Conservation (phyloP, 23 tunicate genomes). For the Oikopleura albicans region DNA sequence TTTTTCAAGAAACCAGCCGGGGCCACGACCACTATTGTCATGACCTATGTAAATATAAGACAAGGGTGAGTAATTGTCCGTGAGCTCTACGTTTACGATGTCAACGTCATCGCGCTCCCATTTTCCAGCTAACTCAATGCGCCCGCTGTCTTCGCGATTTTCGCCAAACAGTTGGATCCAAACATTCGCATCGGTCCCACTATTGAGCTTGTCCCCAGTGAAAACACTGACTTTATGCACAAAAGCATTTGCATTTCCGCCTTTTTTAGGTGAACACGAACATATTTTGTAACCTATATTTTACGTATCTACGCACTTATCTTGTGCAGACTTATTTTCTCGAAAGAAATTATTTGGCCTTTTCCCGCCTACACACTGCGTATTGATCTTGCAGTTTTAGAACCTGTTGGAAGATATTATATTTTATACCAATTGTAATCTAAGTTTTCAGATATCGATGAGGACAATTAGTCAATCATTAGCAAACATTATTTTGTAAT, state of each 20-base stretch:
- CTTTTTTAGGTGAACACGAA: no score
- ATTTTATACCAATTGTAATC: no score
- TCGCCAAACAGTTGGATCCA: constrained; percentile 76
- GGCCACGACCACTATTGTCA: constrained; percentile 61
- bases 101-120: constrained; percentile 41
- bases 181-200: constrained; percentile 94
- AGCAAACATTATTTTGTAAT: no score
- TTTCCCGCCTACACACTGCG: no score
- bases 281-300: no score
- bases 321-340: no score
- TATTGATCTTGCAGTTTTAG: no score
- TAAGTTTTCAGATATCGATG: no score
- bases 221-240: neutral
- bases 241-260: neutral
- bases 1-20: constrained; percentile 93
- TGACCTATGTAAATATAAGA: constrained; percentile 80
- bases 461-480: no score
- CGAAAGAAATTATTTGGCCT: no score
- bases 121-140: constrained; percentile 45
- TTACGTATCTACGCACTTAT: no score
- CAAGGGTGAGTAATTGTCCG: constrained; percentile 52
- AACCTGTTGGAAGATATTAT: no score
- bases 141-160: constrained; percentile 34
- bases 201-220: constrained; percentile 66
- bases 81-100: constrained; percentile 41